Percentiles rank a stretch among this genome's conserved stretches.
Evolutionary conservation across 1,140 invertebrate species (phyloP).

Genomic region (Drosophila paulistorum): DNA sequence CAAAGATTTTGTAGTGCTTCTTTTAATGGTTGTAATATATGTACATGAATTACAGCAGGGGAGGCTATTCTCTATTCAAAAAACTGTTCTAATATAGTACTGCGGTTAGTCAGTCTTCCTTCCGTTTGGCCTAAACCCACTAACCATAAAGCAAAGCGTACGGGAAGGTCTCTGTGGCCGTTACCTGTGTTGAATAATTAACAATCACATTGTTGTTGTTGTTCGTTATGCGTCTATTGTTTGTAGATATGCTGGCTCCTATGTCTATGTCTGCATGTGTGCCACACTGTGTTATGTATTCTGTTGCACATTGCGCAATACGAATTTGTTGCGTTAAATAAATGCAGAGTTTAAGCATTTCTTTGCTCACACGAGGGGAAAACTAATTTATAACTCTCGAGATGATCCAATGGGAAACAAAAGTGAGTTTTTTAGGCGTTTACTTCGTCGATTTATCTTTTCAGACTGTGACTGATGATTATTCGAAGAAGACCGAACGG

Average conservation of each 20-base stretch:
- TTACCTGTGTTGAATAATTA: constrained; percentile 71
- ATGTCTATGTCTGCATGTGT: constrained; percentile 8
- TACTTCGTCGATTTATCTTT: neutral
- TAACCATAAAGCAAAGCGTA: constrained; percentile 29
- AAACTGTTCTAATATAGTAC: too few species aligned
- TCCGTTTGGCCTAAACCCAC: constrained; percentile 56
- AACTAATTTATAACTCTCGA: constrained; percentile 32
- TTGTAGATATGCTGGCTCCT: constrained; percentile 18
- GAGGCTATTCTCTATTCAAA: neutral
- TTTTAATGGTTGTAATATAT: too few species aligned
- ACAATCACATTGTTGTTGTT: constrained; percentile 60
- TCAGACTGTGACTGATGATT: constrained; percentile 38
- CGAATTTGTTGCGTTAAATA: constrained; percentile 23
- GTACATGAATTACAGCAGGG: neutral
- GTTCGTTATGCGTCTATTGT: constrained; percentile 71
- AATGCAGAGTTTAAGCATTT: constrained; percentile 30
- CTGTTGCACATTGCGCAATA: constrained; percentile 74
- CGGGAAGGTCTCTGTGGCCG: constrained; percentile 44
- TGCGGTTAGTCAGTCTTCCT: constrained; percentile 26
- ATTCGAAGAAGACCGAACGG: constrained; percentile 10
- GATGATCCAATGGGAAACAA: neutral
- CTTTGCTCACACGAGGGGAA: constrained; percentile 13
- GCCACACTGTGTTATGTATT: constrained; percentile 68
- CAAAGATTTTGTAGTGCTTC: too few species aligned
- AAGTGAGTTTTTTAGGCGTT: constrained; percentile 18